Evolutionary conservation across 2,797 vertebrate genomes (phyloP).

Genomic region (Poeciliopsis gracilis): DNA sequence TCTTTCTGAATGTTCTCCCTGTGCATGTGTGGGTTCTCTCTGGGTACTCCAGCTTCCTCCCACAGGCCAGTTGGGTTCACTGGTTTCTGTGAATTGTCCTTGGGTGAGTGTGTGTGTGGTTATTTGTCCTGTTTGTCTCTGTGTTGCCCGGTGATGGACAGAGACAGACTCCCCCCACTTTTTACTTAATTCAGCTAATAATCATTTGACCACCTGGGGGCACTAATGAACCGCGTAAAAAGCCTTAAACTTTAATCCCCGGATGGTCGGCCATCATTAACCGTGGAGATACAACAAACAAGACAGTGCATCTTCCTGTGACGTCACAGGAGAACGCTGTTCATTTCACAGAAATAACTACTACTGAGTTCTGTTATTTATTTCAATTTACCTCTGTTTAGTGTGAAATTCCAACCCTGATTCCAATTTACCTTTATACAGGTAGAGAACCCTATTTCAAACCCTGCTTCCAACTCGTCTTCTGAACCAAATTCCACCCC

Average conservation of each 20-base stretch:
- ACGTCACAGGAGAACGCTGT: too few species aligned
- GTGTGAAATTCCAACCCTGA: neutral
- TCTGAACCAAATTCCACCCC: too few species aligned
- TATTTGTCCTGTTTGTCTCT: neutral
- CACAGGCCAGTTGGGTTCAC: too few species aligned
- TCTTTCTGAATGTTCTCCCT: too few species aligned
- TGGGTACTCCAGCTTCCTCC: too few species aligned
- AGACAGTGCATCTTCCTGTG: neutral
- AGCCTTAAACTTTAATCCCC: neutral
- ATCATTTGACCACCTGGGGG: neutral
- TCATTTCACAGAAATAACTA: neutral
- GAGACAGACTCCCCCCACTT: neutral
- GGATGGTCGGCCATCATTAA: neutral
- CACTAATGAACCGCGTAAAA: neutral
- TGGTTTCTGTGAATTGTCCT: too few species aligned
- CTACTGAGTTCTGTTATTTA: neutral
- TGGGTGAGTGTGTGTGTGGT: too few species aligned
- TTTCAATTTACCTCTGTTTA: neutral
- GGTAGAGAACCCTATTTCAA: neutral
- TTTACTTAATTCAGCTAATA: neutral
- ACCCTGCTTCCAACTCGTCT: too few species aligned
- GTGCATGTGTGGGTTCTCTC: too few species aligned
- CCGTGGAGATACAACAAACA: neutral
- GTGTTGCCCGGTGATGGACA: neutral
- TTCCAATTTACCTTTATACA: too few species aligned